Evolutionary conservation across 2,888 invertebrate species (phyloP), one percentile per base, ranked within the genome.

Genomic region (Erannis defoliaria): DNA sequence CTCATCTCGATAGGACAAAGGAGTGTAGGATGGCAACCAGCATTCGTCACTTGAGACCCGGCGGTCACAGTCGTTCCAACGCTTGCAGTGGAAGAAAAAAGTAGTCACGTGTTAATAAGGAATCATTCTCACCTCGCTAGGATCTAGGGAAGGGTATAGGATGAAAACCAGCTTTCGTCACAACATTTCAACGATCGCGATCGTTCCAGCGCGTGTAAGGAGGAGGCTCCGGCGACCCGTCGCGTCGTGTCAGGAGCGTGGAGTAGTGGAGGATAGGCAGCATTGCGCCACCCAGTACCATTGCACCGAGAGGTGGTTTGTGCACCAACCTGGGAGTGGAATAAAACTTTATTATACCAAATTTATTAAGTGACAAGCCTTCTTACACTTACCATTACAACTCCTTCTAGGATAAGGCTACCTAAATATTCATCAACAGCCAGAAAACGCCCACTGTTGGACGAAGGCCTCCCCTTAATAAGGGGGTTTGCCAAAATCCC

Each of bases 261-360:
- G 92, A 91, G 72, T 92, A 93, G 71, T 92, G 88, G 6, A 92
- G 73, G 3, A 90, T 55, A 0, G 93, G 93, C 0, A 86, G 67
- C 29, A 82, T 46, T 1, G 88, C 86, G 0, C 80, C 81, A 6
- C 82, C 82, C 0, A 90, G 61, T 12, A 90, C 80, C 62, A 90
- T 64, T 1, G 77, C 81, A 0, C 91, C 93, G 51, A 83, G 87
- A 1, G 81, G 68, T 5, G 93, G 89, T 67, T 88, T 90, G 75
- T 91, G 84, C 2, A 89, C 73, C 42, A 92, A 71, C 92, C 92
- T 89, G 75, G 0, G 57, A 43, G 31, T 10, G 18, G 10, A 18
- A 9, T 14, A 2, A 18, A 6, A 0, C n/a, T 14, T 5, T 1
- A 8, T 40, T 10, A 12, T n/a, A 4, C n/a, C 14, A 2, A 42